Evolutionary conservation across 30 jellyfish, hydroid and myxozoan genomes (phyloP), one percentile per base, ranked within the genome.

Genomic region (Morbakka virulenta): DNA sequence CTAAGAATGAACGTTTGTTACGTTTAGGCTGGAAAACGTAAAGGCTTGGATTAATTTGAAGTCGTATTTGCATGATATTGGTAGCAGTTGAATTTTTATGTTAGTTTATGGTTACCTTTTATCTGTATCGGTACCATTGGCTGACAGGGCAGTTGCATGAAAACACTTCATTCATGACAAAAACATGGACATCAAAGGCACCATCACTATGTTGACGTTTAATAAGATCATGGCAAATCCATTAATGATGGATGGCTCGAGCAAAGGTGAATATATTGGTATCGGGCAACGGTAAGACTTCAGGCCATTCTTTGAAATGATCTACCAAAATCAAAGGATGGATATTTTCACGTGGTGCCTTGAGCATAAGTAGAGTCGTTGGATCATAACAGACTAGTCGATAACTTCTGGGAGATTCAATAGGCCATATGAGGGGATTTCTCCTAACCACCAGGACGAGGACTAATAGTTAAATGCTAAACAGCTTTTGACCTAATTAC

Each of bases 401-500:
- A 48, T 36, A 70, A 3, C 72, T 0, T n/a, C 50, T 70, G 6
- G 82, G 24, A 2, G 72, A 41, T 6, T 70, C 32, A 11, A 70
- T 70, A 2, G 82, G 82, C 28, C 50, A 74, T 73, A 73, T 21
- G 34, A 29, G 76, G n/a, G 23, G 0, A 73, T 50, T 73, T 73
- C 74, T 73, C 35, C 28, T 73, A 73, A 29, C 85, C 85, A 21
- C 53, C 67, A 22, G 76, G 85, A 36, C 64, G 57, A 32, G 85
- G 62, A 49, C 51, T 41, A 28, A 72, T 47, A 72, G 3, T 70
- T 27, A 50, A 70, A 72, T 20, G n/a, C 51, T 32, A 26, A 29
- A 24, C 85, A 73, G 53, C 85, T 73, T 73, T 49, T 73, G 50
- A 36, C 72, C 72, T 70, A 70, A 57, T 70, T 35, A 70, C 72